Evolutionary conservation across 1,140 invertebrate species (phyloP), one percentile per base, ranked within the genome.

Genomic region (Macrosteles quadrilineatus): DNA sequence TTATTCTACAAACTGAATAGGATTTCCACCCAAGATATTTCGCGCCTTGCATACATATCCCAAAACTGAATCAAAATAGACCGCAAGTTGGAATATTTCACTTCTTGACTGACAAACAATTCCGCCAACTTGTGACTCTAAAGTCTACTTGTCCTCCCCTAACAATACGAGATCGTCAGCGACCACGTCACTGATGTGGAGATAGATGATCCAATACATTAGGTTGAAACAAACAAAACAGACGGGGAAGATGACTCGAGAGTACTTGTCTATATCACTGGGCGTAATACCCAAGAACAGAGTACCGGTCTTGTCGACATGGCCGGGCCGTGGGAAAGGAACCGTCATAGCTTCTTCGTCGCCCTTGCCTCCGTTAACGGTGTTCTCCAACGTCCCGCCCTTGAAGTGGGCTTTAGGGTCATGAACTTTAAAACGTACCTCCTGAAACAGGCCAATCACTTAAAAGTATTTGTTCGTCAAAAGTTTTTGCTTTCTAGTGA

Each of bases 391-490:
- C 1, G 92, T 92, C 32, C 91, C 92, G 62, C 92, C 92, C 84
- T 95, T 94, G 77, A 91, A 93, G 80, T 94, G 91, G 78, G 89
- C 91, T 83, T 94, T 94, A n/a, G 92, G 92, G 84, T 94, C 92
- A 82, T 94, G 91, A 30, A 94, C 91, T 85, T 94, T 94, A 85
- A 94, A 94, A 77, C 93, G 90, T 80, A 95, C 93, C 87, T 94
- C 92, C 91, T 95, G 90, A 83, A 89, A 89, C 88, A 86, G 85
- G 29, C 59, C 23, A 23, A 68, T 62, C 66, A 71, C 70, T 71
- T 67, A 71, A 23, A 69, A 69, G 71, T 36, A 36, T 36, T 36
- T 36, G 14, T 36, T 36, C 32, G 14, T 36, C 32, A 4, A 30
- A 29, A 6, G n/a, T n/a, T n/a, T n/a, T n/a, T n/a, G n/a, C n/a